Conservation (phyloP, 2,113 vertebrate species). For the Dendrocopos noguchii region DNA sequence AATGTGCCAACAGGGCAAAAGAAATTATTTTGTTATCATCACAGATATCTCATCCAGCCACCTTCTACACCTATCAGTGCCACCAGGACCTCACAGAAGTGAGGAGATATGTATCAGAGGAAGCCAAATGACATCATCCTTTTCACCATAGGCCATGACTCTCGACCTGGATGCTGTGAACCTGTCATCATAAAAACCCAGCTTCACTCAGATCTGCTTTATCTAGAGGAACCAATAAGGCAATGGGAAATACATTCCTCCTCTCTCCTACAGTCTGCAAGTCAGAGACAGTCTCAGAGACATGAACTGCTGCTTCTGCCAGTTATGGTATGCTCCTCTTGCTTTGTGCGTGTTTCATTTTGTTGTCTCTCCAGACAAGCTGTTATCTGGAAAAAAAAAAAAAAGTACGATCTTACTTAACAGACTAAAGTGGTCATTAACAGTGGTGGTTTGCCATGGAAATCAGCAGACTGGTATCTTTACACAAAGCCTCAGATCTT, state of each 20-base stretch:
- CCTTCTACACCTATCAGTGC: background rate
- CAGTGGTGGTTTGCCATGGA: background rate
- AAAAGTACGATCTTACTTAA: background rate
- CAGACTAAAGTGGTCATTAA: background rate
- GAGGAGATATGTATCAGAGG: background rate
- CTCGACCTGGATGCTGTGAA: background rate
- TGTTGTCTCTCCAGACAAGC: background rate
- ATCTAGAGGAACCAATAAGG: background rate
- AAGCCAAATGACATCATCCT: background rate
- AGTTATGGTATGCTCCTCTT: background rate
- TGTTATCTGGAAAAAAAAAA: background rate
- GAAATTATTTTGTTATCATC: background rate
- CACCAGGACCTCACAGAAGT: rapidly evolving
- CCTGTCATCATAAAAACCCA: background rate
- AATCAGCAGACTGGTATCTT: rapidly evolving
- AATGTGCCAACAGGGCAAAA: background rate
- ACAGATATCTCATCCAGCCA: background rate
- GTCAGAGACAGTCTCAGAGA: background rate
- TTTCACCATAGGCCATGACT: background rate
- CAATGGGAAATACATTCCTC: background rate
- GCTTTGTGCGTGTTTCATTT: background rate
- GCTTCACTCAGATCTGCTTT: background rate
- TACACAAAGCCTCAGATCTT: background rate
- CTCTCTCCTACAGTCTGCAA: background rate
- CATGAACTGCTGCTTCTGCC: background rate